These are phyloP conservation scores for Heteromormyrus szaboi DNA, from an alignment of 2,797 vertebrate genomes.

Conservation along the genomic window DNA sequence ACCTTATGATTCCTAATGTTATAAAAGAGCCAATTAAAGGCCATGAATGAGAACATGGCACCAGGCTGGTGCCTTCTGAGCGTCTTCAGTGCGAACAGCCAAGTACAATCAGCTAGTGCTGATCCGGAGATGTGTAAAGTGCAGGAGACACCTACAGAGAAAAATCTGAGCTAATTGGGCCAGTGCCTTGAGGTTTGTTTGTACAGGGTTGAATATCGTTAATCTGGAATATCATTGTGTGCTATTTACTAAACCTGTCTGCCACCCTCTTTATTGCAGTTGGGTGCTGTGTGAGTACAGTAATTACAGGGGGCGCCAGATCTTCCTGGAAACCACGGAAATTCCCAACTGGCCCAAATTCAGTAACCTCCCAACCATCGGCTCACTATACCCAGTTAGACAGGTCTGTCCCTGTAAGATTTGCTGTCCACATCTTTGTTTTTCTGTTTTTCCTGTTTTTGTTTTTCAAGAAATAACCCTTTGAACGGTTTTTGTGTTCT, in stretches of 20 bases:
- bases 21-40: neutral
- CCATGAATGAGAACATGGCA: neutral
- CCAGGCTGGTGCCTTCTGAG: neutral
- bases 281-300: conserved; percentile 89
- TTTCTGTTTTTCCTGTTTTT: neutral
- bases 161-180: neutral
- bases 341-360: conserved; percentile 90
- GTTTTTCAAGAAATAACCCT: neutral
- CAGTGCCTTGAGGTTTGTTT: neutral
- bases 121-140: neutral
- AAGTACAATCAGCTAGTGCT: neutral
- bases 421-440: neutral
- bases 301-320: conserved; percentile 89
- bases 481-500: neutral
- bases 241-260: neutral
- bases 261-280: conserved; percentile 46
- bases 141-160: neutral
- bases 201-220: neutral
- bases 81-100: neutral
- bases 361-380: conserved; percentile 73
- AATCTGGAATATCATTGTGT: neutral
- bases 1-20: neutral
- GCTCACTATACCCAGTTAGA: conserved; percentile 82
- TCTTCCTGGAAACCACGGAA: conserved; percentile 77
- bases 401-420: conserved; percentile 61